Evolutionary conservation across 2,888 invertebrate species (phyloP).

Genomic region (Hecatera dysodea): DNA sequence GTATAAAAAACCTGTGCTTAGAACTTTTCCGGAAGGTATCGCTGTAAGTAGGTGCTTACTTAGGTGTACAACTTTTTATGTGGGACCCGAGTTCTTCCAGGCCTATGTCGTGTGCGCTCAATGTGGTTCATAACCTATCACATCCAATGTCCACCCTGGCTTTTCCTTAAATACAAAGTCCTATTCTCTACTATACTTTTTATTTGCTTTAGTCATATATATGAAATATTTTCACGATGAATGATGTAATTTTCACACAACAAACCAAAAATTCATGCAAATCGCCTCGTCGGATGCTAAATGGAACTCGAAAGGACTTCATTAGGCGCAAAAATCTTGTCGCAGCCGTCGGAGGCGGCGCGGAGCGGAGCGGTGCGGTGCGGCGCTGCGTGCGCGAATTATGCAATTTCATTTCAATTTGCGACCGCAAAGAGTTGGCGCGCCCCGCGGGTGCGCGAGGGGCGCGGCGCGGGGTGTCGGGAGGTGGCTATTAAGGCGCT

Average conservation of each 20-base stretch:
- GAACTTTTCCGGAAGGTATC: too few species aligned
- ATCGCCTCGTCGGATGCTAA: conserved; percentile 29
- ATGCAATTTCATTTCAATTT: conserved; percentile 89
- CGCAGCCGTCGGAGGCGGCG: conserved; percentile 63
- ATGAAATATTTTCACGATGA: conserved; percentile 18
- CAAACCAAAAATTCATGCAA: conserved; percentile 43
- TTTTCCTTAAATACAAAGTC: neutral
- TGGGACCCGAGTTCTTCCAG: too few species aligned
- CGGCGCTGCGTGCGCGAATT: conserved; percentile 77
- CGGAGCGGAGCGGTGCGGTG: conserved; percentile 43
- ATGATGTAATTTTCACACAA: conserved; percentile 36
- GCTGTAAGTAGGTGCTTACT: too few species aligned
- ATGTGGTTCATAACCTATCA: too few species aligned
- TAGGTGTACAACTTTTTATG: too few species aligned
- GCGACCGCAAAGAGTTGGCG: conserved; percentile 77
- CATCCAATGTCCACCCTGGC: too few species aligned
- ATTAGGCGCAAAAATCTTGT: conserved; percentile 81
- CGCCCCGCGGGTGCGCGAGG: conserved; percentile 27
- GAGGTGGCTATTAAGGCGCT: conserved; percentile 79
- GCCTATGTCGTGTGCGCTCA: too few species aligned
- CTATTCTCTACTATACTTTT: neutral
- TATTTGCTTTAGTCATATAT: neutral
- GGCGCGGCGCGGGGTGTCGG: conserved; percentile 36
- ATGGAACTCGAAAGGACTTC: conserved; percentile 73
- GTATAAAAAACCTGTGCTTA: too few species aligned